Base-by-base conservation (phyloP, 2,888 invertebrate genomes). In the Ectemnius continuus region DNA sequence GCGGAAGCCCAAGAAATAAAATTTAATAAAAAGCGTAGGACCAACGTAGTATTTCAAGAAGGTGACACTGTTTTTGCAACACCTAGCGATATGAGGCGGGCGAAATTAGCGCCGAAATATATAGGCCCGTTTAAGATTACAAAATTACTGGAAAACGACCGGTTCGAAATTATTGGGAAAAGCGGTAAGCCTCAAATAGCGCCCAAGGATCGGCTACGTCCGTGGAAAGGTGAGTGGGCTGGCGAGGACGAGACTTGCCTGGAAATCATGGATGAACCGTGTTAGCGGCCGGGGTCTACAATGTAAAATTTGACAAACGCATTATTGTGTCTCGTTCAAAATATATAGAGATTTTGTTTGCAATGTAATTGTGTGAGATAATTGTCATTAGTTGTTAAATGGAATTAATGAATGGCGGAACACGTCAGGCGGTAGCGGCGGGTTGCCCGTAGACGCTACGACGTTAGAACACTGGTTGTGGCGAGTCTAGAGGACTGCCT, bases 51-150 rank as follows among this genome's bases (percentile, higher is more conserved):
- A n/a, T 66, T 18, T 18, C 57, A 66, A 46, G 46, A 14, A 2
- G 23, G 23, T 11, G 66, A 66, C 18, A 45, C 57, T 0, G 65
- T 66, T 1, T 66, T 47, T 23, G 6, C 23, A 5, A 66, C 23
- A 23, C 59, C 66, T 1, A 47, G 46, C 6, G 65, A 23, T n/a
- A 3, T 11, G 2, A 23, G 28, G 11, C 13, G 59, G 11, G 47
- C 66, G 2, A 66, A 66, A 59, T 26, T 58, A 18, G 66, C 58
- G 6, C 16, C 46, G 5, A 66, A 66, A 16, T 59, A 59, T 47
- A 0, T 28, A 4, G 66, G 66, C n/a, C 66, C 66, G 5, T 66
- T 36, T 26, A 13, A 5, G 0, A 66, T 66, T 16, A n/a, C 11
- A 0, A 26, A 66, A 5, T 6, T 16, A 3, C 14, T 66, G 1